phyloP scores from a whole-genome alignment of 23 tunicate species.

The Ciona savignyi region DNA sequence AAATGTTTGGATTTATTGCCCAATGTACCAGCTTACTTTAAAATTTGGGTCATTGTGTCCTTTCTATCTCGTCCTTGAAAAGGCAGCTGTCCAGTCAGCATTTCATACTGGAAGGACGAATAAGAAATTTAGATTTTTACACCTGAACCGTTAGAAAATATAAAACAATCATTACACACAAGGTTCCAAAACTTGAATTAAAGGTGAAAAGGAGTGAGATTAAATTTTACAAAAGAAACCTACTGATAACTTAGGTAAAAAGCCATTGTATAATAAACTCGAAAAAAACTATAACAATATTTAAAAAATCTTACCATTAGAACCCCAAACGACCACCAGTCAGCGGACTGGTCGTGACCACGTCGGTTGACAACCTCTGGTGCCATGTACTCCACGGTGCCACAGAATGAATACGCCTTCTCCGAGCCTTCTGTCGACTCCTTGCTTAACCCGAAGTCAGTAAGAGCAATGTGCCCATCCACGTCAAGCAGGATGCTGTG shows the following conservation, averaged over 20 bases:
- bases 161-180: no score
- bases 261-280: no score
- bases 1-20: no score
- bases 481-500: slow-evolving; percentile 70
- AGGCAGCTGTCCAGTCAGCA: slow-evolving; percentile 94
- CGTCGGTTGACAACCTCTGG: slow-evolving; percentile 95
- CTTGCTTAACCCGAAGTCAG: slow-evolving; percentile 92
- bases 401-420: slow-evolving; percentile 93
- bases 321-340: slow-evolving; percentile 99
- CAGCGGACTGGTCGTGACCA: slow-evolving; percentile 90
- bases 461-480: slow-evolving; percentile 94
- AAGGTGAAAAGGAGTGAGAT: no score
- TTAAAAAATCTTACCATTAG: slow-evolving; percentile 54
- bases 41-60: slow-evolving; percentile 95
- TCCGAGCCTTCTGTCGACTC: slow-evolving; percentile 74
- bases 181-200: no score
- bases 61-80: slow-evolving; percentile 92
- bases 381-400: slow-evolving; percentile 99
- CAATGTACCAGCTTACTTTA: slow-evolving; percentile 66
- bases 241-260: no score
- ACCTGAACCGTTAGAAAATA: no score
- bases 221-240: no score
- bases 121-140: background rate
- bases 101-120: slow-evolving; percentile 72
- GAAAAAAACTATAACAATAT: no score